Evolutionary conservation across 2,888 invertebrate species (phyloP).

Genomic region (Aspidiotus rigidus): DNA sequence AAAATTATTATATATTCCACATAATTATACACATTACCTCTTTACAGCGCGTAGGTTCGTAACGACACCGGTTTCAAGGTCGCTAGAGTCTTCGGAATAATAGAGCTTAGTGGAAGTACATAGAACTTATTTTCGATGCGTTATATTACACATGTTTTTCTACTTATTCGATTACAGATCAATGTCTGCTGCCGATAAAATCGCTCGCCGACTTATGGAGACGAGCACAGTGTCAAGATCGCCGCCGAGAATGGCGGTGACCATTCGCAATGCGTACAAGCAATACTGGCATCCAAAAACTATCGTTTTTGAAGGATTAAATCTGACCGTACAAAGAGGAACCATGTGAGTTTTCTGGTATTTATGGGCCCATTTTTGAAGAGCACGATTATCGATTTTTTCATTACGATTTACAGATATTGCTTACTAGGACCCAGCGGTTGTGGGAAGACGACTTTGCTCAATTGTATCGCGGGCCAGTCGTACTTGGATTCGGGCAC

Average conservation of each 20-base stretch:
- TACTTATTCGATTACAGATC: too few relatives aligned
- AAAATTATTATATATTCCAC: too few relatives aligned
- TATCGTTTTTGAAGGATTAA: conserved; percentile 69
- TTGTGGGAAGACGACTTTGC: conserved; percentile 49
- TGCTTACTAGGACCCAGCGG: conserved; percentile 50
- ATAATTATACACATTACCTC: too few relatives aligned
- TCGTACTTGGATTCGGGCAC: conserved; percentile 44
- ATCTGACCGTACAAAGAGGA: conserved; percentile 85
- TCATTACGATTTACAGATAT: conserved; percentile 43
- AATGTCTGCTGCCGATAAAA: neutral
- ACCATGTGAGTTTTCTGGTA: conserved; percentile 60
- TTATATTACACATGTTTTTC: too few relatives aligned
- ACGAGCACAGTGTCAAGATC: neutral
- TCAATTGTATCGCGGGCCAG: conserved; percentile 47
- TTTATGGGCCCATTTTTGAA: neutral
- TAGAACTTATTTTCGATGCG: too few relatives aligned
- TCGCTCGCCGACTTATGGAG: neutral
- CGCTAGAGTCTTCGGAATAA: too few relatives aligned
- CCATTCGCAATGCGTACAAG: conserved; percentile 39
- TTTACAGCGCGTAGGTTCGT: too few relatives aligned
- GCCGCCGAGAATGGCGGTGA: conserved; percentile 34
- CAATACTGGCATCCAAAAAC: conserved; percentile 36
- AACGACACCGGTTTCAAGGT: too few relatives aligned
- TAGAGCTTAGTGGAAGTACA: too few relatives aligned
- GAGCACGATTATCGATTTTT: neutral